Evolutionary conservation across 2,113 vertebrate species (phyloP).

Genomic region (Lontra canadensis): DNA sequence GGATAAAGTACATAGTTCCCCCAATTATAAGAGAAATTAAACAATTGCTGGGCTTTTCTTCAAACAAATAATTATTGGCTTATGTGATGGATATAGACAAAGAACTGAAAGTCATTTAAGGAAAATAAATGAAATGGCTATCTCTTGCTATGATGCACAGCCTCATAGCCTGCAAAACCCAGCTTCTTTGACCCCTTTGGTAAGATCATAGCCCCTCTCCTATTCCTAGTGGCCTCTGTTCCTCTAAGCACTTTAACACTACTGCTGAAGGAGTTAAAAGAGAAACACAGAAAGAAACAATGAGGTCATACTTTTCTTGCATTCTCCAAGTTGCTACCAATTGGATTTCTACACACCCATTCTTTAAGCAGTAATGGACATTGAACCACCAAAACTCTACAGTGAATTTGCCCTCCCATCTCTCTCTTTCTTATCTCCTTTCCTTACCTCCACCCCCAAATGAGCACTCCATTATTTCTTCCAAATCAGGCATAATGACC

Average conservation of each 20-base stretch:
- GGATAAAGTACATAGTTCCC: not conserved
- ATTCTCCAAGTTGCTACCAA: conserved; percentile 7
- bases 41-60: not conserved
- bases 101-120: not conserved
- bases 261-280: not conserved
- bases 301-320: not conserved
- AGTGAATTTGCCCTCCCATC: conserved; percentile 60
- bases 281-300: conserved; percentile 4
- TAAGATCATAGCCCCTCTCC: not conserved
- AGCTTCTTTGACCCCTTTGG: not conserved
- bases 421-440: conserved; percentile 55
- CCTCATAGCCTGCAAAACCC: not conserved
- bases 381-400: conserved; percentile 47
- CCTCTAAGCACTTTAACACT: not conserved
- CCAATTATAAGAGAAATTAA: conserved; percentile 22
- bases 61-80: not conserved
- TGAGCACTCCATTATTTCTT: not conserved
- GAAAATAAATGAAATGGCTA: conserved; percentile 4
- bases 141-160: not conserved
- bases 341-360: not conserved
- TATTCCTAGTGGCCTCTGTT: conserved; percentile 30
- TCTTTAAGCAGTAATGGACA: conserved; percentile 64
- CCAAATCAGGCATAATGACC: conserved; percentile 59
- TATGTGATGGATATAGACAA: not conserved
- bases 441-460: not conserved